phyloP scores from a whole-genome alignment of 1,140 invertebrate species.

The Heliconius hewitsoni region DNA sequence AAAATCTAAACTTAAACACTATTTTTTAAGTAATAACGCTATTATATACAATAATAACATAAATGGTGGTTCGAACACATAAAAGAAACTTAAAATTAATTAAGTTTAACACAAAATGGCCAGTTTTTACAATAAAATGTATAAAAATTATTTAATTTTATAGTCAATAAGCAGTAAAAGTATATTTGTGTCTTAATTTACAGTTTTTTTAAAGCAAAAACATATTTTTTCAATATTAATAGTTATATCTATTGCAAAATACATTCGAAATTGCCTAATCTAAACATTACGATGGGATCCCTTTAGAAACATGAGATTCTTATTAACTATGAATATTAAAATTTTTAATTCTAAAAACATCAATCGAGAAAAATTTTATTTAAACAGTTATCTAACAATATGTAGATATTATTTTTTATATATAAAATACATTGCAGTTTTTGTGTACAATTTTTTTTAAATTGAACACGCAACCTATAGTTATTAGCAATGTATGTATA shows the following conservation, averaged over 20 bases:
- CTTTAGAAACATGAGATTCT: constrained; percentile 47
- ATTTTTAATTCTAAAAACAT: constrained; percentile 21
- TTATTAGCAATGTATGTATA: constrained; percentile 1
- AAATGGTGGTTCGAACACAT: constrained; percentile 70
- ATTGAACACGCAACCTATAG: not conserved
- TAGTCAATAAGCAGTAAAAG: constrained; percentile 12
- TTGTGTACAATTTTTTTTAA: not conserved
- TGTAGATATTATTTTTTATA: not conserved
- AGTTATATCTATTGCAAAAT: constrained; percentile 16
- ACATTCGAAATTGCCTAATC: constrained; percentile 21
- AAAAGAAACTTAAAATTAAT: constrained; percentile 15
- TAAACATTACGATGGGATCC: constrained; percentile 45
- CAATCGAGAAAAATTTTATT: constrained; percentile 1
- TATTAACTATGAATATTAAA: constrained; percentile 44
- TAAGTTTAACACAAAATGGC: constrained; percentile 14
- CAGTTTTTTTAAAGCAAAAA: not conserved
- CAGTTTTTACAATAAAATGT: constrained; percentile 18
- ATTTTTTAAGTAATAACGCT: constrained; percentile 52
- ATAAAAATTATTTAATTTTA: constrained; percentile 15
- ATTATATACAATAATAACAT: constrained; percentile 70
- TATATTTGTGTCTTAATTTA: not conserved
- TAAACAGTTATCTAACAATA: not conserved
- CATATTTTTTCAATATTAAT: not conserved
- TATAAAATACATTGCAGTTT: not conserved
- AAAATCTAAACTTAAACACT: constrained; percentile 38